Conservation (phyloP, 2,113 vertebrate species). For the Proterorhinus semilunaris region DNA sequence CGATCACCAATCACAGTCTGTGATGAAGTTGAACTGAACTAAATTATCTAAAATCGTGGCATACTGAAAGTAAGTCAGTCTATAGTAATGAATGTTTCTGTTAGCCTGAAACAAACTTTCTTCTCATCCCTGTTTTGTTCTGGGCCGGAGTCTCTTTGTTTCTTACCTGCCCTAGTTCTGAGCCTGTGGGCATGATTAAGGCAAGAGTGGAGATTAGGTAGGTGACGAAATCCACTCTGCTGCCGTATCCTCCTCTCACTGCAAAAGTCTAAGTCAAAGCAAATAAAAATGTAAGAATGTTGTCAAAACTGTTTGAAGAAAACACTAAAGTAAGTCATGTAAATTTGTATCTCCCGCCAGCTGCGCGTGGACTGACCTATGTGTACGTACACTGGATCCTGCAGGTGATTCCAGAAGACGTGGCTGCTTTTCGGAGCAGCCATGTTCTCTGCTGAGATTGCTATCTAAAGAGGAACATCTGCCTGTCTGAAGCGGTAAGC, state of each 20-base stretch:
- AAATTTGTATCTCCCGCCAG: slow-evolving; percentile 42
- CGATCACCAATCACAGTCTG: too few species aligned
- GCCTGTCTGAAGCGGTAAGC: slow-evolving; percentile 53
- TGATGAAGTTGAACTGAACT: too few species aligned
- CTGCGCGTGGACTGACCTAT: slow-evolving; percentile 40
- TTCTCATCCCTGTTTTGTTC: slow-evolving; percentile 16
- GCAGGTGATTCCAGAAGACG: slow-evolving; percentile 49
- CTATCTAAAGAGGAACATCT: slow-evolving; percentile 66
- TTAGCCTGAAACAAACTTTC: slow-evolving; percentile 10
- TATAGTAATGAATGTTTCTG: slow-evolving; percentile 22
- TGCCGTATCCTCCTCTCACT: slow-evolving; percentile 45
- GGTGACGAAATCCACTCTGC: slow-evolving; percentile 42
- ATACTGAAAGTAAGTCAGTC: slow-evolving; percentile 22
- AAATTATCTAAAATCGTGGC: slow-evolving; percentile 27
- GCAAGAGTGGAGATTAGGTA: slow-evolving; percentile 54
- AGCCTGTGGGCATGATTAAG: slow-evolving; percentile 52
- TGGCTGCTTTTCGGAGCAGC: slow-evolving; percentile 49
- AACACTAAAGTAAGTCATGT: too few species aligned
- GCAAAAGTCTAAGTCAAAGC: slow-evolving; percentile 38
- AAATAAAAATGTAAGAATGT: slow-evolving; percentile 33
- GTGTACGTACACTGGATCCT: slow-evolving; percentile 44
- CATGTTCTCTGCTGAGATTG: slow-evolving; percentile 53
- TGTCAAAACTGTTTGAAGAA: too few species aligned
- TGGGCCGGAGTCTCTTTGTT: slow-evolving; percentile 27
- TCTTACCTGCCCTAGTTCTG: slow-evolving; percentile 47